Base-by-base conservation (phyloP, 2,888 invertebrate genomes). In the Conchocele bisecta region DNA sequence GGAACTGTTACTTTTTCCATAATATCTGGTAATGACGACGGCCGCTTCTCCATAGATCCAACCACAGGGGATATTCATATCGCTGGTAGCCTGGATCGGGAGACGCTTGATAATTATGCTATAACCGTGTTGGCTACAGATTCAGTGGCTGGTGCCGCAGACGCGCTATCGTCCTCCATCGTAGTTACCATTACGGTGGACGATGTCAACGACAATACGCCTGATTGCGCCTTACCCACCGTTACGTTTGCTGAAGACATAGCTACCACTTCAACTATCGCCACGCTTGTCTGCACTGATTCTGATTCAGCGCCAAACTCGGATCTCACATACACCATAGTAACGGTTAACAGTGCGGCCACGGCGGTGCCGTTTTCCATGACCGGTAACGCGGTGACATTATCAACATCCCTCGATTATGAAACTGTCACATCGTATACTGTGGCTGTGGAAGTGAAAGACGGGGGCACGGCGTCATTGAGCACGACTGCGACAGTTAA, bases 111-210 rank as follows among this genome's bases (percentile, higher is more conserved):
- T 17, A 42, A 58, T 0, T 71, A 79, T 50, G 28, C 56, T 0
- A 35, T 81, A 0, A 69, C 68, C 7, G 61, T 79, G 2, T 51
- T 46, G 26, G 81, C 76, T 20, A 72, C 68, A 13, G 81, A 81
- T 56, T 68, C 65, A 15, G 77, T 65, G 6, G 61, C 81, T 2
- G 79, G 75, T n/a, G 24, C n/a, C n/a, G n/a, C 63, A 20, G 20
- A 75, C 15, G 56, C 61, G 1, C 46, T 56, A 42, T 63, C 54
- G 39, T 94, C 96, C 0, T 95, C 96, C 84, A 96, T 96, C 2
- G 91, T 95, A 26, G 95, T 98, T n/a, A 95, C 95, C 82, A 94
- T 98, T 79, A 94, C 95, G 84, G 93, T 98, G 64, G 95, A 95
- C 86, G 98, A 98, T 91, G 94, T 96, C 44, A 98, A 98, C 91